Conservation (phyloP, 1,140 invertebrate genomes). For the Ips nitidus region DNA sequence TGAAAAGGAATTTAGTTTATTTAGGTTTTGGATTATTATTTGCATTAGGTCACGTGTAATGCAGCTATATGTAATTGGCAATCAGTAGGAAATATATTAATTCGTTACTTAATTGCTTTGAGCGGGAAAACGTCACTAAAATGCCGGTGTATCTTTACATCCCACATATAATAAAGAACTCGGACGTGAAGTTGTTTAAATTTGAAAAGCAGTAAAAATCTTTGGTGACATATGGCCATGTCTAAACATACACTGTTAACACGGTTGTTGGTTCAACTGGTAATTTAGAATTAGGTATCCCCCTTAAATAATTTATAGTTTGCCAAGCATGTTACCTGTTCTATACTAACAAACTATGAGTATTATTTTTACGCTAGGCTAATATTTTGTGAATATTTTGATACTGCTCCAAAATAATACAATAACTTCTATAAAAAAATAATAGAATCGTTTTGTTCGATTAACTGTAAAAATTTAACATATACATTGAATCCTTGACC, state of each 20-base stretch:
- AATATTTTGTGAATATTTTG: not conserved
- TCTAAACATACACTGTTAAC: constrained; percentile 3
- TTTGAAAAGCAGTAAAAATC: not conserved
- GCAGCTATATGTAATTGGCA: not conserved
- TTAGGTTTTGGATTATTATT: not conserved
- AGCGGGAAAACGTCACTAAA: not conserved
- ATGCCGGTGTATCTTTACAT: not conserved
- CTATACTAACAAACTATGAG: constrained; percentile 6
- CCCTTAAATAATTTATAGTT: not conserved
- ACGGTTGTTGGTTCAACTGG: not conserved
- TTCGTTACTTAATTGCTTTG: not conserved
- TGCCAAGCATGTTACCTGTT: not conserved
- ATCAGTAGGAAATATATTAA: not conserved
- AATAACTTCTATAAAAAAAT: constrained; percentile 17
- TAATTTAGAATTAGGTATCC: not conserved
- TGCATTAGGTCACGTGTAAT: no score
- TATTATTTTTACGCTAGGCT: constrained; percentile 1
- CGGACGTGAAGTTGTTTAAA: not conserved
- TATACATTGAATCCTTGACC: constrained; percentile 49
- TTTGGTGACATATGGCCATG: constrained; percentile 5
- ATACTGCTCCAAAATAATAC: constrained; percentile 3
- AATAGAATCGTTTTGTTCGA: constrained; percentile 38
- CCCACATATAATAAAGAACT: no score
- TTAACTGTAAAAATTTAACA: constrained; percentile 35
- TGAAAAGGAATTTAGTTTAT: not conserved